Evolutionary conservation across 2,888 invertebrate species (phyloP), one percentile per base, ranked within the genome.

Genomic region (Theodoxus fluviatilis): DNA sequence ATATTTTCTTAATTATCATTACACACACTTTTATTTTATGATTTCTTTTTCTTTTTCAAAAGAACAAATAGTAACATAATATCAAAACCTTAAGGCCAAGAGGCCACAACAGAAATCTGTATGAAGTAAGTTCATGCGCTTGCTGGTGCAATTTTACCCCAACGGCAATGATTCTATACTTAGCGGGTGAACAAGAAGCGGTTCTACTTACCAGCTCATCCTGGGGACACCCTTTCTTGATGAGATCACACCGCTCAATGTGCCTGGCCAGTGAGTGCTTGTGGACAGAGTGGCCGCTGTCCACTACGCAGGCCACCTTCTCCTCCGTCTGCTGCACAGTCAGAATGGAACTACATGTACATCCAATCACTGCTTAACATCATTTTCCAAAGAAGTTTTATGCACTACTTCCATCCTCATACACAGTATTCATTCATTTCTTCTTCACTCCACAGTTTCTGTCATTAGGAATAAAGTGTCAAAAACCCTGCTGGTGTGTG

Each of bases 241-340:
- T 66, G n/a, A 78, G 71, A 25, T 72, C 67, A 77, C 83, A 83
- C 2, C 66, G 63, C 38, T 70, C 57, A 22, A 72, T 63, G 67
- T 83, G 83, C 65, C 78, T 79, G n/a, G 75, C 74, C 25, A 82
- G 68, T 4, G 74, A 70, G 4, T 76, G 64, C 9, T 57, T 65
- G 4, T 78, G 74, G 72, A 83, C 68, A 55, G 73, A 73, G 68
- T 83, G 83, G 55, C 73, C 68, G 7, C 57, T 67, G 66, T 79
- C 72, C 67, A 76, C 71, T 2, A 78, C 78, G 72, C 83, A 83
- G 0, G 69, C 69, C 40, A 74, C 71, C 55, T 64, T 59, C 55
- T 72, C 74, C 61, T 73, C 71, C 18, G 67, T 73, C 80, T 79
- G 65, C n/a, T n/a, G n/a, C n/a, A n/a, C n/a, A n/a, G n/a, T n/a